Conservation (phyloP, 2,888 invertebrate genomes). For the Microctonus hyperodae region DNA sequence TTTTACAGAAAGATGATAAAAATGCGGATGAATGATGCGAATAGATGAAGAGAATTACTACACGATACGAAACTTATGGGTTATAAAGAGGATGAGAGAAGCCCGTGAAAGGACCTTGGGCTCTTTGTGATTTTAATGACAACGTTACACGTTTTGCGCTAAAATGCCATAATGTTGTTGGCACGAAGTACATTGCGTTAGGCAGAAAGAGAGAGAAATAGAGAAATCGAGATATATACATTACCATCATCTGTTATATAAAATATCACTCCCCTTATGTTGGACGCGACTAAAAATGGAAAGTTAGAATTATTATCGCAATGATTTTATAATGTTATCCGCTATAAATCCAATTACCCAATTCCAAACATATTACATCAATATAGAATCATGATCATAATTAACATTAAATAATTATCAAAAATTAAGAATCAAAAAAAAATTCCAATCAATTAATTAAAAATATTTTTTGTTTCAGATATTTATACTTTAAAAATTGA, state of each 20-base stretch:
- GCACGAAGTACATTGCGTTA: constrained; percentile 32
- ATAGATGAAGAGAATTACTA: not conserved
- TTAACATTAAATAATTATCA: not conserved
- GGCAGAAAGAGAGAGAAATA: not conserved
- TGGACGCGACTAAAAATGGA: constrained; percentile 24
- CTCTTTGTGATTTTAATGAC: constrained; percentile 57
- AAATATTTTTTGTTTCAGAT: too few relatives aligned
- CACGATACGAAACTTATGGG: not conserved
- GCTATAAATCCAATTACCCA: not conserved
- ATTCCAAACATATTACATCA: not conserved
- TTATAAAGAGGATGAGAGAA: constrained; percentile 33
- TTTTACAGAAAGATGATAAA: not conserved
- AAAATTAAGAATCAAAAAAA: too few relatives aligned
- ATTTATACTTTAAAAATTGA: too few relatives aligned
- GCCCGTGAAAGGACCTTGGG: constrained; percentile 54
- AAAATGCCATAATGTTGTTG: constrained; percentile 32
- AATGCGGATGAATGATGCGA: not conserved
- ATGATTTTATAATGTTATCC: not conserved
- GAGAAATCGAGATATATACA: constrained; percentile 12
- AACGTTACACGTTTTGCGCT: constrained; percentile 27
- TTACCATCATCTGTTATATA: not conserved
- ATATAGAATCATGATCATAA: not conserved
- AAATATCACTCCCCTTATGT: constrained; percentile 3
- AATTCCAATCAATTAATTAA: not conserved
- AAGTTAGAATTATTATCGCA: not conserved